Evolutionary conservation across 2,888 invertebrate species (phyloP), one percentile per base, ranked within the genome.

Genomic region (Drosophila histrio): DNA sequence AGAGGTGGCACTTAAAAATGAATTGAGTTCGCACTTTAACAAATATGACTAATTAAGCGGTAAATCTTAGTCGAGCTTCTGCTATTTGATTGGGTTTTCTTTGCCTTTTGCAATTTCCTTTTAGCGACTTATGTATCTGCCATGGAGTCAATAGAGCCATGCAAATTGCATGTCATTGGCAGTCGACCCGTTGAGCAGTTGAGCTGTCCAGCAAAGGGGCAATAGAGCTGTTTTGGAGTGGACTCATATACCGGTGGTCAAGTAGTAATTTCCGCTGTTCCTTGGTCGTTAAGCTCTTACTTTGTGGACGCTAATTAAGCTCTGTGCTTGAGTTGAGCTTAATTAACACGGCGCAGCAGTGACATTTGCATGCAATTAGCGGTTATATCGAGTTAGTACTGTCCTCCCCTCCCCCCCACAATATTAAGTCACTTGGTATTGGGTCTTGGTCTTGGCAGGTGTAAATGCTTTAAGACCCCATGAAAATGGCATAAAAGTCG

Each of bases 81-180:
- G 34, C 17, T 0, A 15, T 28, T 7, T 30, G 11, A 11, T 28
- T 21, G 13, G 17, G 15, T 11, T 39, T 46, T 38, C 39, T 36
- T 26, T 36, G 49, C 38, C 44, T 54, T 54, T 38, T 50, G 56
- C 71, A 59, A 59, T 63, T 70, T 59, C 63, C 71, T 41, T 47
- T 52, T 32, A 36, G 64, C 59, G 64, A 56, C 71, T 70, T 71
- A 60, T 64, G 71, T 56, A 46, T 58, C 52, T 47, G 57, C 21
- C 26, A 26, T 8, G 52, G 19, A 44, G 43, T 28, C 47, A 58
- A 52, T 59, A 68, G 54, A 60, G 59, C 62, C 50, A 65, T 52
- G 72, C 62, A 71, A 80, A 80, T 80, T 73, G 84, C 77, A 83
- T 77, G 73, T 71, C 69, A 77, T 77, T 79, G 77, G 52, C 69